phyloP scores from a whole-genome alignment of 1,140 invertebrate species.

The Thereuonema tuberculata region DNA sequence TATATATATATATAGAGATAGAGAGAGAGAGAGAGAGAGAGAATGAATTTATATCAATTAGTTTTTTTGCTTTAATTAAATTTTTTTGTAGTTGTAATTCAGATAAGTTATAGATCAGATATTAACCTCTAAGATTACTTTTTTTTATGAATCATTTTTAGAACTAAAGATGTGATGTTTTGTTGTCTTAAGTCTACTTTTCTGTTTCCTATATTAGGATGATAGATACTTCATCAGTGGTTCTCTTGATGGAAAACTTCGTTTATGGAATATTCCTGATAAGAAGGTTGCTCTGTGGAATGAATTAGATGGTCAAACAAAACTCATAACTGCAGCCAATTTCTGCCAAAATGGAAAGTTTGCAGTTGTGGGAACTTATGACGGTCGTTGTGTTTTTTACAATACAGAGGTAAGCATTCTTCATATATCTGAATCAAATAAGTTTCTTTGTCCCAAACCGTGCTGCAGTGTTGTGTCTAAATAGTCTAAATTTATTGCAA shows the following conservation, averaged over 20 bases:
- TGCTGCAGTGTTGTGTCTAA: too few species aligned
- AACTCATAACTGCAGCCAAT: conserved; percentile 93
- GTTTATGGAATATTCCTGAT: conserved; percentile 97
- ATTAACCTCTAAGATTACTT: too few species aligned
- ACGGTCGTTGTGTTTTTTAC: conserved; percentile 96
- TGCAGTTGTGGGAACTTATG: conserved; percentile 94
- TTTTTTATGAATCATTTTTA: too few species aligned
- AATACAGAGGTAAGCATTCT: conserved; percentile 56
- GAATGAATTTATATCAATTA: too few species aligned
- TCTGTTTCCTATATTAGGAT: conserved; percentile 37
- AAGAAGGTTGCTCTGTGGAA: conserved; percentile 97
- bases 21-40: too few species aligned
- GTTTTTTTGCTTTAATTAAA: too few species aligned
- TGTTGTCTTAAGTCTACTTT: neutral
- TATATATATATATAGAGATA: too few species aligned
- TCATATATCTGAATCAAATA: too few species aligned
- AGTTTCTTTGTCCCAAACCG: too few species aligned
- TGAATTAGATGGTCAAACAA: conserved; percentile 83
- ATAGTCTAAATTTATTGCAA: neutral
- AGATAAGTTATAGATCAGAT: too few species aligned
- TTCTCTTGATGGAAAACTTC: conserved; percentile 88
- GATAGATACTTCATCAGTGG: conserved; percentile 92
- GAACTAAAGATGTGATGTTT: too few species aligned
- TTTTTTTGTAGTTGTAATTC: too few species aligned
- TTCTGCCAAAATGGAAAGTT: conserved; percentile 96